Conservation (phyloP, 2,113 vertebrate species). For the Atrichornis clamosus region DNA sequence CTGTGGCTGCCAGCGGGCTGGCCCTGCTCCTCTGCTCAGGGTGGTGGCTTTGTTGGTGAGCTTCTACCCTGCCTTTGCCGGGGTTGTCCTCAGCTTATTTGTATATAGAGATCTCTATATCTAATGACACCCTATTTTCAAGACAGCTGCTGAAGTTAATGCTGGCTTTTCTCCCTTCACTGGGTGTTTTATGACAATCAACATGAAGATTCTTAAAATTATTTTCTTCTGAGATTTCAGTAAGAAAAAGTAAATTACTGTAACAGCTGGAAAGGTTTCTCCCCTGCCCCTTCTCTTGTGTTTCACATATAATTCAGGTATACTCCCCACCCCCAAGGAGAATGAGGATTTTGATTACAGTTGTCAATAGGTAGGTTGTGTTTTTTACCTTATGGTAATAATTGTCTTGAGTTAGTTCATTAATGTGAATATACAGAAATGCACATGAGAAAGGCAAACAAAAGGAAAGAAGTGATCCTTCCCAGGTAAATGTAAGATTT, state of each 20-base stretch:
- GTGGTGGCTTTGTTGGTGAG: neutral
- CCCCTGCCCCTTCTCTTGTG: neutral
- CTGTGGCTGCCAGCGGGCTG: neutral
- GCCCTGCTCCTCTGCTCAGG: neutral
- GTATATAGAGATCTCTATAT: neutral
- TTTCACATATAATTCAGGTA: neutral
- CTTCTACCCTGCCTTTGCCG: neutral
- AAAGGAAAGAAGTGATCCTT: neutral
- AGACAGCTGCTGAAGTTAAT: neutral
- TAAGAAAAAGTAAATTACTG: neutral
- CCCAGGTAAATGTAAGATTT: neutral
- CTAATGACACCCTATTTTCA: neutral
- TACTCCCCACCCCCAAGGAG: neutral
- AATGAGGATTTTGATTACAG: neutral
- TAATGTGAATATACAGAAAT: neutral
- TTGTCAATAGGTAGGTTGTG: neutral
- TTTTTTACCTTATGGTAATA: neutral
- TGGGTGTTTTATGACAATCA: neutral
- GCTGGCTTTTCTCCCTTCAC: neutral
- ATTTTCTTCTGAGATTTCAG: neutral
- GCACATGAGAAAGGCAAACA: neutral
- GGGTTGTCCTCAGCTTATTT: neutral
- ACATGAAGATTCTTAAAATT: neutral
- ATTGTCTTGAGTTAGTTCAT: neutral
- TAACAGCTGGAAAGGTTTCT: neutral